Conservation (phyloP, 2,888 invertebrate species). For the Sarcophaga carnaria region DNA sequence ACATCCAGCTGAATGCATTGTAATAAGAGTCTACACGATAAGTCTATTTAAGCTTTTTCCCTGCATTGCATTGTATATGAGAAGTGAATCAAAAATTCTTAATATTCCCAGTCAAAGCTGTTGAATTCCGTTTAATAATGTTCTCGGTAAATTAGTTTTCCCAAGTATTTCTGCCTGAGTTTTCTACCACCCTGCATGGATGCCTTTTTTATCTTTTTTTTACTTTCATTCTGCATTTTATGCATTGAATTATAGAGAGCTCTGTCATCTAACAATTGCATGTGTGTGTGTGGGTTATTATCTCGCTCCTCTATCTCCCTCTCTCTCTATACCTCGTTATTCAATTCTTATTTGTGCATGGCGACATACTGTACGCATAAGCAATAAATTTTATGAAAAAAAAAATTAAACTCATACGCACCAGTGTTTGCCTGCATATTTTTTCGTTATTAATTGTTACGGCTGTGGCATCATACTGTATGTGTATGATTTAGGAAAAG, state of each 20-base stretch:
- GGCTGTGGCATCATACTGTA: background rate
- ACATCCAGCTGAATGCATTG: too few relatives aligned
- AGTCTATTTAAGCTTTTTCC: too few relatives aligned
- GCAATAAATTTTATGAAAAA: slow-evolving; percentile 46
- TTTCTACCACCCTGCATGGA: too few relatives aligned
- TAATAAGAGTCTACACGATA: too few relatives aligned
- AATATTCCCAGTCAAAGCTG: too few relatives aligned
- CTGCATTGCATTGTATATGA: too few relatives aligned
- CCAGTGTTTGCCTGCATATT: background rate
- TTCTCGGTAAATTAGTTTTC: slow-evolving; percentile 52
- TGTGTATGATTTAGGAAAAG: background rate
- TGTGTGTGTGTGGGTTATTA: background rate
- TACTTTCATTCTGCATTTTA: slow-evolving; percentile 15
- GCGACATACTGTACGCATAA: slow-evolving; percentile 9
- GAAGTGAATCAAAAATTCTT: too few relatives aligned
- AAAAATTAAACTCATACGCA: slow-evolving; percentile 36
- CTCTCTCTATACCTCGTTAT: background rate
- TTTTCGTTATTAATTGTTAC: background rate
- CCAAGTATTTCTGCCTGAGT: slow-evolving; percentile 34
- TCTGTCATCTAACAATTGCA: background rate
- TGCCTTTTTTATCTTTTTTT: background rate
- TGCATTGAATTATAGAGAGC: slow-evolving; percentile 30
- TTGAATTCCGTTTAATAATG: slow-evolving; percentile 41
- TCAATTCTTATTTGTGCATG: background rate
- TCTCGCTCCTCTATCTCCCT: background rate